Evolutionary conservation across 2,888 invertebrate species (phyloP), one percentile per base, ranked within the genome.

Genomic region (Ecliptopera silaceata): DNA sequence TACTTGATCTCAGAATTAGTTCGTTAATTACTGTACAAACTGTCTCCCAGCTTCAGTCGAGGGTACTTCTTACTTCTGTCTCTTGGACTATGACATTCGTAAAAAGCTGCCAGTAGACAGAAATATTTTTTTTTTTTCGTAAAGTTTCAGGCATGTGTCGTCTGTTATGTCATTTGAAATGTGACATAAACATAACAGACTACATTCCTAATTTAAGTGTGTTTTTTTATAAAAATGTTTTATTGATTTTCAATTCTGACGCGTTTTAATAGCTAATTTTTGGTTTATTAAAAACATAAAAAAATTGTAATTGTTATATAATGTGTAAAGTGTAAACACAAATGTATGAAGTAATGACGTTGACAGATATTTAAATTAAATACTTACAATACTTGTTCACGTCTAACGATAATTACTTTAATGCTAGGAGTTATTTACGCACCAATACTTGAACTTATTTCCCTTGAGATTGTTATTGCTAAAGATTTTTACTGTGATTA

Each of bases 401-500:
- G 77, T 83, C 81, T 85, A 85, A 84, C 77, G 75, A 84, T 85
- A 84, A 86, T 86, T 82, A 85, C 77, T 81, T 85, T 84, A 81
- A 73, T 68, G 64, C 71, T 74, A 72, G 67, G 70, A 69, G 52
- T 61, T 57, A 67, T 64, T 53, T 15, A 53, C 55, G 55, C 55
- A 55, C 13, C 48, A 49, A 48, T 77, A 78, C 79, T 78, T 77
- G 66, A 65, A 64, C 65, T 71, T 75, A 78, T 78, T 78, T 77
- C 77, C 75, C 77, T 1, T 3, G 75, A 57, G 75, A 12, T 60
- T 70, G 47, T 48, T 64, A 82, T 79, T 79, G 76, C 75, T 70
- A 79, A 63, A 61, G 65, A 62, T 62, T 64, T 60, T 61, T 57
- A 29, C 52, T 31, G 18, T 50, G 49, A 53, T 56, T 63, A 59